Conservation (phyloP, 2,113 vertebrate genomes). For the Rhea americana region DNA sequence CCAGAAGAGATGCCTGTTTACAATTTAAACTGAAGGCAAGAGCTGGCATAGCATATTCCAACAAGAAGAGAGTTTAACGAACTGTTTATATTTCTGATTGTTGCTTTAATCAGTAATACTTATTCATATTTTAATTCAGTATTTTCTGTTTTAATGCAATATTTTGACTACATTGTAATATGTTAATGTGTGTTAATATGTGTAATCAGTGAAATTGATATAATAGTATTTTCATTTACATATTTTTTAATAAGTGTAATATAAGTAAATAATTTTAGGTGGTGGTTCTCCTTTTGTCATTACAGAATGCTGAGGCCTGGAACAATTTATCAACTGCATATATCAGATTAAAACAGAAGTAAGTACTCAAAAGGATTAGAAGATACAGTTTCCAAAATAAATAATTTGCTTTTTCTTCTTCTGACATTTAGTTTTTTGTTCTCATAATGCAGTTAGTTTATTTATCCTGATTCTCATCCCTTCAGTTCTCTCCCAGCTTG, state of each 20-base stretch:
- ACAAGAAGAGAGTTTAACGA: background rate
- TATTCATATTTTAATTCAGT: background rate
- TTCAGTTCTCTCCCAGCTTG: background rate
- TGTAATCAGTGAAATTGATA: background rate
- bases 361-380: slow-evolving; percentile 74
- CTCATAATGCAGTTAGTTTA: background rate
- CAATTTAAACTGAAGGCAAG: background rate
- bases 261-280: background rate
- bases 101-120: background rate
- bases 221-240: background rate
- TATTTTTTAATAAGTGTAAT: background rate
- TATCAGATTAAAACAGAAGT: slow-evolving; percentile 94
- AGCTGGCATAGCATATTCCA: background rate
- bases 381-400: slow-evolving; percentile 41
- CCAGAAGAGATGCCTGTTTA: background rate
- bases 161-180: background rate
- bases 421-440: background rate
- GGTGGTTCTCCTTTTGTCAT: slow-evolving; percentile 35
- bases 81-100: background rate
- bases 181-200: background rate
- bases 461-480: background rate
- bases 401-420: background rate
- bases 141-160: background rate
- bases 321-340: slow-evolving; percentile 97
- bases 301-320: slow-evolving; percentile 97